phyloP scores from a whole-genome alignment of 2,888 invertebrate species.

The Heliconius hortense region DNA sequence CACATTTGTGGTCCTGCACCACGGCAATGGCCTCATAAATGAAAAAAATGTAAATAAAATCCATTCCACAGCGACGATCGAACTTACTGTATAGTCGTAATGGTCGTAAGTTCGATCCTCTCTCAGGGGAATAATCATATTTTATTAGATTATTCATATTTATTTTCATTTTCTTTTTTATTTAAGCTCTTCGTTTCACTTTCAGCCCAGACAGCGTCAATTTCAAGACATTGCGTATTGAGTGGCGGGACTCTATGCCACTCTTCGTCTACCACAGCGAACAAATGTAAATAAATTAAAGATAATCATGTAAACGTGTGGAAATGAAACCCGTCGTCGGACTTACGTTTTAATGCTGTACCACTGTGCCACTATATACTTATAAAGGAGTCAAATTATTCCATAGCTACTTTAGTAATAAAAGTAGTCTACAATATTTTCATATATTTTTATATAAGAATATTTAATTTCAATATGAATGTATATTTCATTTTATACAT shows the following conservation, averaged over 20 bases:
- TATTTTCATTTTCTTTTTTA: too few relatives aligned
- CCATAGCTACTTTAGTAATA: not conserved
- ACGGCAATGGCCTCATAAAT: not conserved
- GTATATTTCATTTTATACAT: slow-evolving; percentile 8
- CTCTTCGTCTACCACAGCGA: not conserved
- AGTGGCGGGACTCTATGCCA: not conserved
- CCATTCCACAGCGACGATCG: too few relatives aligned
- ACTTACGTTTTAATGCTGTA: not conserved
- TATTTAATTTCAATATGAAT: slow-evolving; percentile 8
- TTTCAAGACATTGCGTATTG: not conserved
- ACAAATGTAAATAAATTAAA: not conserved
- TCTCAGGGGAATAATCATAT: too few relatives aligned
- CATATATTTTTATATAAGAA: slow-evolving; percentile 9
- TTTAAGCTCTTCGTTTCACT: too few relatives aligned
- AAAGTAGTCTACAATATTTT: not conserved
- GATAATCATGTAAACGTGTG: not conserved
- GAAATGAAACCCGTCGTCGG: not conserved
- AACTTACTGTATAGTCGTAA: too few relatives aligned
- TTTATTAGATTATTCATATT: too few relatives aligned
- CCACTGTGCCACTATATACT: not conserved
- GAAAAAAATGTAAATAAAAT: too few relatives aligned
- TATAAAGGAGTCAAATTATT: not conserved
- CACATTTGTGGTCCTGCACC: too few relatives aligned
- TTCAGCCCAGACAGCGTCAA: not conserved
- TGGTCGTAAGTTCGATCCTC: too few relatives aligned